Evolutionary conservation across 2,888 invertebrate species (phyloP).

Genomic region (Lordiphosa andalusiaca): DNA sequence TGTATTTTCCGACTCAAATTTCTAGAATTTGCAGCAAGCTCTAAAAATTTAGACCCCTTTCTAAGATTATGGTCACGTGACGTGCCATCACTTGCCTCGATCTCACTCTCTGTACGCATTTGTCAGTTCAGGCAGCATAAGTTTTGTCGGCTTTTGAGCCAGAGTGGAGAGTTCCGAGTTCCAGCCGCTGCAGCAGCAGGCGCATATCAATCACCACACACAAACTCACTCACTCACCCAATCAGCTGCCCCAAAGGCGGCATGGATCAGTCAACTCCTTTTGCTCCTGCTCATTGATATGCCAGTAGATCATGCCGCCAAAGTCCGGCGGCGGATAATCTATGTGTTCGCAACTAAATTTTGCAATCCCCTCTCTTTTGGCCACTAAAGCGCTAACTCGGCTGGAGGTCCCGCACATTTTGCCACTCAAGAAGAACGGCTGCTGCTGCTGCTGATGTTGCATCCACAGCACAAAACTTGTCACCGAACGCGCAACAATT

Average conservation of each 20-base stretch:
- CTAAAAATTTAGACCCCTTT: too few species aligned
- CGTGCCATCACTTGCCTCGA: slow-evolving; percentile 16
- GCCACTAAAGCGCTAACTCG: slow-evolving; percentile 76
- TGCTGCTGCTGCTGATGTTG: neutral
- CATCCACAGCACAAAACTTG: slow-evolving; percentile 49
- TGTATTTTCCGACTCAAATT: too few species aligned
- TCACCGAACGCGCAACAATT: slow-evolving; percentile 69
- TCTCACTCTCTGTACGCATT: slow-evolving; percentile 44
- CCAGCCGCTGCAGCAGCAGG: slow-evolving; percentile 29
- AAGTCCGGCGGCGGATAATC: slow-evolving; percentile 54
- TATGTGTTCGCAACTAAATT: slow-evolving; percentile 72
- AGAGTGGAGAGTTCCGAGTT: slow-evolving; percentile 3
- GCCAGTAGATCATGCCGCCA: slow-evolving; percentile 73
- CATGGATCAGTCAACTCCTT: slow-evolving; percentile 55
- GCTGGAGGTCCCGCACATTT: slow-evolving; percentile 76
- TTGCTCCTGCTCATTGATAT: slow-evolving; percentile 61
- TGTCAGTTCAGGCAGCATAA: slow-evolving; percentile 61
- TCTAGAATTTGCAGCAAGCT: too few species aligned
- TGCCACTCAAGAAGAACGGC: slow-evolving; percentile 64
- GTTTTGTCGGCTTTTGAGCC: slow-evolving; percentile 58
- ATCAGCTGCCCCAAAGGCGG: slow-evolving; percentile 49
- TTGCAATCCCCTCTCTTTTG: slow-evolving; percentile 32
- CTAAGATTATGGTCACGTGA: slow-evolving; percentile 18
- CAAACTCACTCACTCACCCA: slow-evolving; percentile 32
- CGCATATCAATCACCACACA: slow-evolving; percentile 65